Evolutionary conservation across 2,888 invertebrate genomes (phyloP), one percentile per base, ranked within the genome.

Genomic region (Allophyes oxyacanthae): DNA sequence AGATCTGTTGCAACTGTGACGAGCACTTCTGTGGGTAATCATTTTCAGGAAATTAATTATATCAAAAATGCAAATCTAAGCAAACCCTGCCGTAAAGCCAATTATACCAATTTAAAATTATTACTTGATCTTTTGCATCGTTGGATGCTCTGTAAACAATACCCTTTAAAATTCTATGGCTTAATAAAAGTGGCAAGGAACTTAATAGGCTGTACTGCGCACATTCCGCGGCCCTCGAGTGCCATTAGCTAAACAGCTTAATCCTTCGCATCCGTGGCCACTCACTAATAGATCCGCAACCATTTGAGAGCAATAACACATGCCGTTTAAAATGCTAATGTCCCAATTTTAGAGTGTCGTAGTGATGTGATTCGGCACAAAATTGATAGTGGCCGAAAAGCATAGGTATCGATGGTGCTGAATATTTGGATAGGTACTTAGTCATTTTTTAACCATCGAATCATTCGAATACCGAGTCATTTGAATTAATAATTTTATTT

Each of bases 281-380:
- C 41, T 25, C 51, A 44, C 68, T 76, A 76, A 75, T 66, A 75
- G 73, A 64, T 58, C 63, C 66, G 61, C 61, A 73, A 73, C 68
- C 65, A 81, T 73, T 79, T 71, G 61, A 63, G 51, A 53, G 53
- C 60, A 73, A 67, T 75, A 81, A 77, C 76, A 77, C 70, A 74
- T 73, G 75, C 67, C 71, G 71, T 78, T 82, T 83, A 75, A 81
- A 79, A 84, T 85, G 85, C 77, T 79, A 85, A 84, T 81, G 62
- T 52, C 48, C 65, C 55, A 70, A 73, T 76, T 73, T 41, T 57
- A 57, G 69, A 48, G 44, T 37, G 7, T 9, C 30, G 14, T 67
- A 72, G 64, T 41, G 61, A 58, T 36, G 56, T 11, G 58, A 50
- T 13, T 20, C 8, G 14, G 38, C 48, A 44, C 37, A 25, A 33